Evolutionary conservation across 2,888 invertebrate species (phyloP), one percentile per base, ranked within the genome.

Genomic region (Digitonthophagus gazella): DNA sequence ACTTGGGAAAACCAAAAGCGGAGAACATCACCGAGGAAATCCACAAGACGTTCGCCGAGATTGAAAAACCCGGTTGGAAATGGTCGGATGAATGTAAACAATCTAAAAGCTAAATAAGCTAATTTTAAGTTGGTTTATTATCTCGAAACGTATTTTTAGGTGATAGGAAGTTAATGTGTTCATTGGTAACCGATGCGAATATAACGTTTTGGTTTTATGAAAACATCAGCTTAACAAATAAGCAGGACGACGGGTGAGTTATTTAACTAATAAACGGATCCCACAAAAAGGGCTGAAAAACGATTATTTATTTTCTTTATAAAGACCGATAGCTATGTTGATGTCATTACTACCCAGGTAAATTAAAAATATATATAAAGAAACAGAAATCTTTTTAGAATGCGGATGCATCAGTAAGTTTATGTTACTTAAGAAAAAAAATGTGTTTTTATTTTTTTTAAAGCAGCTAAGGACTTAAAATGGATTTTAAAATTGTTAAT

Each of bases 281-380:
- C 15, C n/a, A 16, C 4, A 14, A 68, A 18, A 64, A 73, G 74
- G 75, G 74, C 76, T 77, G 76, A 75, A 73, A 66, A 74, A 22
- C 14, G 58, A 71, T 72, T 69, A 71, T 72, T 74, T 75, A 28
- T 66, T 69, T 64, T 64, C 55, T 66, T 65, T 64, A 15, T 16
- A 67, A 71, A 71, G 91, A 86, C 93, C 94, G 85, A 93, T 95
- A 88, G 93, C 93, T 85, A 93, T 92, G 88, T 91, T 95, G 91
- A 94, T 95, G 89, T 92, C 93, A 88, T 90, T 93, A 83, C 87
- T 95, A 86, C 91, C 95, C 90, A 95, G 95, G 95, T 95, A 95
- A 90, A 86, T 89, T 90, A 75, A 74, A 72, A 64, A 65, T 69
- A 67, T 44, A 8, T 44, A 44, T 44, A 8, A n/a, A n/a, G n/a